These are phyloP conservation scores for Unio delphinus DNA, from an alignment of 2,888 invertebrate species.

Conservation along the genomic window DNA sequence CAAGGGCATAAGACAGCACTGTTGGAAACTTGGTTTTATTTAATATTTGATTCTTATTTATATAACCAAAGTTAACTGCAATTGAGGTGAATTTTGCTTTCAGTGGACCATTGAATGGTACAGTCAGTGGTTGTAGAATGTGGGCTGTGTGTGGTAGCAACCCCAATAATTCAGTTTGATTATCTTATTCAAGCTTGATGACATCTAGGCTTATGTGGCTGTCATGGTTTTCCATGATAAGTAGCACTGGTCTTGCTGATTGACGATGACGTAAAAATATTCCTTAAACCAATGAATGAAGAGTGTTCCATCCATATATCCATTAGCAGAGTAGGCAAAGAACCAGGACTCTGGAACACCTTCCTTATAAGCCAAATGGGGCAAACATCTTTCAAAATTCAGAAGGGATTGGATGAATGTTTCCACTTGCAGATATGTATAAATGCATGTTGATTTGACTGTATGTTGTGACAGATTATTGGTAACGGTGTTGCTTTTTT, in stretches of 20 bases:
- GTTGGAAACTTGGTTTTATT: no score
- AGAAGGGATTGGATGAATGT: constrained; percentile 9
- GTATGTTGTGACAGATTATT: no score
- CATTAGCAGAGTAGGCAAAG: constrained; percentile 3
- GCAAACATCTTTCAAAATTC: constrained; percentile 10
- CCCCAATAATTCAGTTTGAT: neutral
- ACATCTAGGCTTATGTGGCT: constrained; percentile 5
- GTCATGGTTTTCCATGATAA: constrained; percentile 16
- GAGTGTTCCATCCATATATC: constrained; percentile 15
- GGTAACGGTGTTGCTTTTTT: constrained; percentile 3
- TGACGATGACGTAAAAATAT: constrained; percentile 12
- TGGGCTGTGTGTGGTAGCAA: constrained; percentile 13
- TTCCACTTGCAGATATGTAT: constrained; percentile 10
- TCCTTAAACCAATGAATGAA: constrained; percentile 7
- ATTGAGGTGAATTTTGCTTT: neutral
- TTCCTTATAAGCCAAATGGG: neutral
- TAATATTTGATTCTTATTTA: no score
- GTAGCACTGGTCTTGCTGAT: neutral
- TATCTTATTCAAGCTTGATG: no score
- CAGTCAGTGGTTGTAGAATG: constrained; percentile 9
- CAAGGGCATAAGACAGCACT: no score
- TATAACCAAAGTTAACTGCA: no score
- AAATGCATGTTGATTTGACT: constrained; percentile 8
- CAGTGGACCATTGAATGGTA: constrained; percentile 2
- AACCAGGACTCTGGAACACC: constrained; percentile 7